Base-by-base conservation (phyloP, 2,113 vertebrate species). In the Anser cygnoides region DNA sequence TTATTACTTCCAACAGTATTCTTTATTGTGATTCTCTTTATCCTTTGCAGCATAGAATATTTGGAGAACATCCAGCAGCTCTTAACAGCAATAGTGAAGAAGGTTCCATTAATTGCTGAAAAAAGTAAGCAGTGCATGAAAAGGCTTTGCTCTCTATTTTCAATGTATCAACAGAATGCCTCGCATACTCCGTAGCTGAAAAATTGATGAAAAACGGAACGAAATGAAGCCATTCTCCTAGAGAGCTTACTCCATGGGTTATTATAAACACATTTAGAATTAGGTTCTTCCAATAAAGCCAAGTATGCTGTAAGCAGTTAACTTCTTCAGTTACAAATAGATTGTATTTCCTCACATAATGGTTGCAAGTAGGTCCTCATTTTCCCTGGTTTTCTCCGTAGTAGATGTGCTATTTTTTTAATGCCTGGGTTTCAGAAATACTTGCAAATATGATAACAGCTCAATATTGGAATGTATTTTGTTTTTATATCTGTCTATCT, bases 21-120 rank as follows among this genome's bases (percentile, higher is more conserved):
- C 70, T 62, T 94, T 79, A 94, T 54, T 44, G 80, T 92, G 92
- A 65, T 78, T 92, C 46, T 92, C 76, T 95, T 90, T 90, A 25
- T 96, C 61, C 77, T 79, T 95, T 96, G 79, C 98, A 99, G 99
- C 96, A 98, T 98, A 84, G 99, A 99, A 78, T 98, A 99, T 97
- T 98, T 99, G 95, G 99, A 99, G 91, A 99, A 98, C 46, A 88
- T 98, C 98, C 98, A 99, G 95, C 99, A 99, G 94, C 98, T 99
- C 96, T 95, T 99, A 97, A 99, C 99, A 43, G 99, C 99, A 9
- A 97, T 99, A 55, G 98, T 99, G 92, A 99, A 99, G 98, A 99
- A 99, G 95, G 99, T 99, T 93, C 99, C 99, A 29, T 97, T 99
- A 90, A 99, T 99, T 95, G 98, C 98, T 87, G 98, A 99, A 88